A percentile compares a stretch with the other conserved stretches of the same genome.
phyloP scores from a whole-genome alignment of 37 sponge, comb jelly and placozoan genomes.

The Mnemiopsis leidyi region DNA sequence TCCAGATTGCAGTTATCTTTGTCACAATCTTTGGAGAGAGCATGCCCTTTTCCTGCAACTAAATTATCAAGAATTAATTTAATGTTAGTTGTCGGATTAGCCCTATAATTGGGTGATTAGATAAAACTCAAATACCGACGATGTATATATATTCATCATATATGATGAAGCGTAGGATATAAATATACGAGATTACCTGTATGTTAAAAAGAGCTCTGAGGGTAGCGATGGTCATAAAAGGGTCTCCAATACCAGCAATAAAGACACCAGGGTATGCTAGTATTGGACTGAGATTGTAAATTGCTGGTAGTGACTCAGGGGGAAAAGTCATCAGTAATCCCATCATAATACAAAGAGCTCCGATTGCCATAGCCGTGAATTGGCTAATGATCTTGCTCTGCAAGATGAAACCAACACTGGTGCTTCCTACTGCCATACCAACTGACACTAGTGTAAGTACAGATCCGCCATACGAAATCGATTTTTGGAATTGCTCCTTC shows the following conservation, averaged over 20 bases:
- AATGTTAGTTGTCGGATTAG: too few relatives aligned
- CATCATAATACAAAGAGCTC: background rate
- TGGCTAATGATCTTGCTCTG: background rate
- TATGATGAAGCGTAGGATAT: too few relatives aligned
- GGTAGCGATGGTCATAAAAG: background rate
- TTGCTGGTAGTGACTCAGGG: background rate
- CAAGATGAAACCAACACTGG: background rate
- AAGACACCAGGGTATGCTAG: conserved; percentile 23
- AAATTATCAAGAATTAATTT: too few relatives aligned
- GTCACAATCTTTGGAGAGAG: background rate
- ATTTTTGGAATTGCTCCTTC: background rate
- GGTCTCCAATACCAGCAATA: conserved; percentile 8
- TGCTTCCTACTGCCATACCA: conserved; percentile 14
- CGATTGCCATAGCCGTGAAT: background rate
- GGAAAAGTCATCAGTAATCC: background rate
- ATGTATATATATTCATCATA: too few relatives aligned
- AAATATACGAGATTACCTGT: background rate
- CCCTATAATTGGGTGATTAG: too few relatives aligned
- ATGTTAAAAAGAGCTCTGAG: background rate
- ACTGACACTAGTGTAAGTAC: background rate
- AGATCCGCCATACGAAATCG: background rate
- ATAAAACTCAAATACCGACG: too few relatives aligned
- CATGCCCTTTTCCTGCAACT: too few relatives aligned
- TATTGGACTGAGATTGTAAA: background rate
- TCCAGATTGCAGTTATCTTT: conserved; percentile 10